Base-by-base conservation (phyloP, 2,888 invertebrate species). In the Microdon myrmicae region DNA sequence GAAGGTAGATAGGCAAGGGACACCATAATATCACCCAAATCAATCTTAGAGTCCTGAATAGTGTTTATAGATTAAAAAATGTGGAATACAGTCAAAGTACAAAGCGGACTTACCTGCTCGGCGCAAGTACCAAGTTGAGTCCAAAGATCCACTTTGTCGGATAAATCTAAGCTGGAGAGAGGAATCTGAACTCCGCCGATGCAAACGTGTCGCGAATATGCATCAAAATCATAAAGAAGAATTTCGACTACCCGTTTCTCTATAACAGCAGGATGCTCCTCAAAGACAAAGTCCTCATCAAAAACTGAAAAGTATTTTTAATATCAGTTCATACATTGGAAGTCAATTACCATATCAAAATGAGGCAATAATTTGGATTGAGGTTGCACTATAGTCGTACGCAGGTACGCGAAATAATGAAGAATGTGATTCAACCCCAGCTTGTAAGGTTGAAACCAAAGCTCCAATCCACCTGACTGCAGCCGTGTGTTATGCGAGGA, bases 1-100 rank as follows among this genome's bases (percentile, higher is more conserved):
- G 92, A 93, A 8, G 94, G 94, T 23, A 95, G 82, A 79, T 94
- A 96, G 71, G 94, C 93, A 43, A 96, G 81, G 0, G 94, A 94
- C 41, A 96, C 79, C 90, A 96, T 92, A 73, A 96, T 79, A 80
- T 96, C 96, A 0, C 96, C 96, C 16, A 94, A 83, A 73, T 94
- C 90, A 53, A 92, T 87, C 78, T 92, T 92, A 58, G 78, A 73
- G 39, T 80, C 80, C 74, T 79, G 67, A n/a, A n/a, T n/a, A 31
- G 29, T 20, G 25, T 1, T 20, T 9, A 10, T n/a, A 23, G 9
- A n/a, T n/a, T n/a, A n/a, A 8, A 34, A 4, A 41, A 20, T 23
- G 9, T n/a, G 13, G 3, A 44, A 13, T 8, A 20, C 14, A 17
- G 31, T 16, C 10, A 9, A 23, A 6, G 6, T 31, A 2, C 2